A percentile compares a stretch with the other conserved stretches of the same genome.
phyloP scores from a whole-genome alignment of 2,797 vertebrate species.

The Leptatherina wallacei region DNA sequence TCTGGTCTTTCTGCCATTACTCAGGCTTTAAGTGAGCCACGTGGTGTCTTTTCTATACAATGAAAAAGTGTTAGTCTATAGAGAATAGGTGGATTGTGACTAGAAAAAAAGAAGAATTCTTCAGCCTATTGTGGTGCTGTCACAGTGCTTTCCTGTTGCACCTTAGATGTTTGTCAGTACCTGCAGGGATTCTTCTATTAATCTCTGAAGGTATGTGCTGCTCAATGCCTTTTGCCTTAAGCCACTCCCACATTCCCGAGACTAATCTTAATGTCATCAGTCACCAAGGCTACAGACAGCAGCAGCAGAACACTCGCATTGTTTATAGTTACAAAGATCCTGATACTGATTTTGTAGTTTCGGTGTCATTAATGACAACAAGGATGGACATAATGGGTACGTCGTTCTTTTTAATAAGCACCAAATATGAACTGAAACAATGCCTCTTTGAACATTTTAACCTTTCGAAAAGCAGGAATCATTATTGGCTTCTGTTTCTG shows the following conservation, averaged over 20 bases:
- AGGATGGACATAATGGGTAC: conserved; percentile 6
- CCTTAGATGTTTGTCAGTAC: conserved; percentile 69
- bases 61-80: conserved; percentile 54
- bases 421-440: conserved; percentile 14
- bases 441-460: conserved; percentile 1
- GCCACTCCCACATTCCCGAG: conserved; percentile 58
- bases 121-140: conserved; percentile 66
- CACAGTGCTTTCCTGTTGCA: conserved; percentile 66
- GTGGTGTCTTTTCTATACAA: conserved; percentile 63
- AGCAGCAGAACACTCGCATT: conserved; percentile 35
- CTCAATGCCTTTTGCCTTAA: conserved; percentile 57
- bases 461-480: conserved; percentile 14
- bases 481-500: neutral
- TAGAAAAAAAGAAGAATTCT: conserved; percentile 48
- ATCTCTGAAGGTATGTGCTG: conserved; percentile 75
- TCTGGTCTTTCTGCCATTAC: conserved; percentile 58
- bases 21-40: conserved; percentile 54
- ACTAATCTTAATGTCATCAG: conserved; percentile 72
- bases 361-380: conserved; percentile 36
- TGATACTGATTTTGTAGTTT: conserved; percentile 35
- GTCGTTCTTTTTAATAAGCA: neutral
- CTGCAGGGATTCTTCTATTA: conserved; percentile 77
- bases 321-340: conserved; percentile 46
- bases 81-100: conserved; percentile 57
- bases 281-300: conserved; percentile 59